These are phyloP conservation scores for Ochotona princeps DNA, from an alignment of 2,113 vertebrate genomes.

Conservation along the genomic window DNA sequence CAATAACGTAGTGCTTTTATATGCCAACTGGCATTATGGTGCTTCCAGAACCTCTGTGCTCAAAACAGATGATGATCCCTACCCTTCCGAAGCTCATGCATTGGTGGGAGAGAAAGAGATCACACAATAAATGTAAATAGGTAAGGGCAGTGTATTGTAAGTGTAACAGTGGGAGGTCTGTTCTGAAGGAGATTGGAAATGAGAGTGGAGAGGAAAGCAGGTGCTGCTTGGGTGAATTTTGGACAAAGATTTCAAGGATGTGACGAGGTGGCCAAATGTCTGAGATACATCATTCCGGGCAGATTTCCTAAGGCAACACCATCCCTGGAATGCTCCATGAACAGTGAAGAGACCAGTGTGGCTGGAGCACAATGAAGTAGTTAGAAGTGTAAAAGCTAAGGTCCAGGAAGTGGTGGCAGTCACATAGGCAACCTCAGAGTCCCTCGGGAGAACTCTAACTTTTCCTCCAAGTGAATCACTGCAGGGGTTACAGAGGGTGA, in stretches of 20 bases:
- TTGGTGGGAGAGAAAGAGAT: not conserved
- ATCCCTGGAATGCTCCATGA: not conserved
- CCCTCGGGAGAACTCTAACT: not conserved
- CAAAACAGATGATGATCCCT: not conserved
- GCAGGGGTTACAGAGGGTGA: not conserved
- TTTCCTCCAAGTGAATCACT: not conserved
- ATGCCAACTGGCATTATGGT: not conserved
- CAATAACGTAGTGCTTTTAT: not conserved
- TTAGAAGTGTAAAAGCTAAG: no score
- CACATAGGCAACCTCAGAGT: not conserved
- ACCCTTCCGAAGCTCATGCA: not conserved
- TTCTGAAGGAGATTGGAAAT: not conserved
- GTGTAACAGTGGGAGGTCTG: not conserved
- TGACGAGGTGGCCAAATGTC: not conserved
- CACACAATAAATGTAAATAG: not conserved
- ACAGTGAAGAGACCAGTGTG: not conserved
- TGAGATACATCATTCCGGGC: not conserved
- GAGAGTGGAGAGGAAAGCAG: fast-evolving
- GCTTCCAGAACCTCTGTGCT: not conserved
- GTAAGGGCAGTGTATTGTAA: not conserved
- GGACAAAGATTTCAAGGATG: not conserved
- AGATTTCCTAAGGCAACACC: not conserved
- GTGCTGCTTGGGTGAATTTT: not conserved
- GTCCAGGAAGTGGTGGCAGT: not conserved
- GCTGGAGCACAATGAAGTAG: not conserved